Evolutionary conservation across 2,888 invertebrate genomes (phyloP).

Genomic region (Meiosimyza decipiens): DNA sequence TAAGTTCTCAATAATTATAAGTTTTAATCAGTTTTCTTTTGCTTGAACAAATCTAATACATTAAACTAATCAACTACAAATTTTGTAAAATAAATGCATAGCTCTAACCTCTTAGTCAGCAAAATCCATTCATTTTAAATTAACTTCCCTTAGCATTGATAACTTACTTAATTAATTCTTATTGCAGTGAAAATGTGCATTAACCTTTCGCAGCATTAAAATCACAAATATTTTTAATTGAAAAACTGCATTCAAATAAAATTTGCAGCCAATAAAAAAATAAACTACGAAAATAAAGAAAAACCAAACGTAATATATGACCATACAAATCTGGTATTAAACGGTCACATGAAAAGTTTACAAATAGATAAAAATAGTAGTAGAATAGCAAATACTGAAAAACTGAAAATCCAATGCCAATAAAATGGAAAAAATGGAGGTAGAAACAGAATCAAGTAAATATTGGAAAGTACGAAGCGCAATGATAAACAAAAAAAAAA

Average conservation of each 20-base stretch:
- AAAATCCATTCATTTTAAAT: too few species aligned
- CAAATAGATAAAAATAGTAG: conserved; percentile 1
- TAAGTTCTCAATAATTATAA: too few species aligned
- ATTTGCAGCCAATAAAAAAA: too few species aligned
- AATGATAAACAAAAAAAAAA: too few species aligned
- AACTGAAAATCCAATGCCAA: conserved; percentile 3
- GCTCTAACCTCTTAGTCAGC: too few species aligned
- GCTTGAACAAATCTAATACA: too few species aligned
- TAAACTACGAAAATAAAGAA: background rate
- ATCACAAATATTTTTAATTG: background rate
- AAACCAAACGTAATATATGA: conserved; percentile 11
- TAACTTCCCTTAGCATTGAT: too few species aligned
- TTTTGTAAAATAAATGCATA: too few species aligned
- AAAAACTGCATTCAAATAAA: too few species aligned
- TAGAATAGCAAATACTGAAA: background rate
- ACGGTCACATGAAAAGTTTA: conserved; percentile 26
- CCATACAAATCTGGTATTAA: conserved; percentile 19
- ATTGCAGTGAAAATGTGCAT: background rate
- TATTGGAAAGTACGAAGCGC: too few species aligned
- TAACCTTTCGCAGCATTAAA: conserved; percentile 8
- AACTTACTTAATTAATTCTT: conserved; percentile 6
- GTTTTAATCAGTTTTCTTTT: too few species aligned
- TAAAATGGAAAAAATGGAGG: background rate
- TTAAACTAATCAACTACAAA: too few species aligned
- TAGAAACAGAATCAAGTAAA: background rate